These are phyloP conservation scores for Sebastes melanostomus DNA, from an alignment of 2,797 vertebrate species.

Conservation along the genomic window DNA sequence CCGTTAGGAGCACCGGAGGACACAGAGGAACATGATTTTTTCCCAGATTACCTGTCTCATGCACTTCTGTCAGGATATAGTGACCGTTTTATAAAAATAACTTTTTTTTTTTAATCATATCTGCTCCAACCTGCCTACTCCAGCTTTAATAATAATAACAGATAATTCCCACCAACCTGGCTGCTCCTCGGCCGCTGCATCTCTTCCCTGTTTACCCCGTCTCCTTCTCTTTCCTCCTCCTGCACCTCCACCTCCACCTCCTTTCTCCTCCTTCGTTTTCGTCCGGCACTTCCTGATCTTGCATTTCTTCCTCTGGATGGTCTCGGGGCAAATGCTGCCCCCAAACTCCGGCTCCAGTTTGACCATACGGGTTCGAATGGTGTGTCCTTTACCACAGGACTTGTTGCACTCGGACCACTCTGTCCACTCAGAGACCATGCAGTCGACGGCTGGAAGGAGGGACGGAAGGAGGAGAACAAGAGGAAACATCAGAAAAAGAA, in stretches of 20 bases:
- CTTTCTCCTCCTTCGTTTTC: conserved; percentile 82
- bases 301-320: conserved; percentile 93
- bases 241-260: conserved; percentile 80
- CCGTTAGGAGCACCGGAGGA: too few relatives aligned
- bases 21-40: too few relatives aligned
- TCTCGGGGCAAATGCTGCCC: conserved; percentile 90
- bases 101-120: too few relatives aligned
- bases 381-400: conserved; percentile 96
- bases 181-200: conserved; percentile 80
- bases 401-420: conserved; percentile 98
- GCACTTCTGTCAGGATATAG: too few relatives aligned
- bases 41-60: too few relatives aligned
- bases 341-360: conserved; percentile 94
- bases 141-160: background rate
- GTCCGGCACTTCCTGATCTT: conserved; percentile 90
- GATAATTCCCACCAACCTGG: conserved; percentile 77
- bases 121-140: too few relatives aligned
- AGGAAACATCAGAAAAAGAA: background rate
- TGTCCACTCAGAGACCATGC: conserved; percentile 95
- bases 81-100: too few relatives aligned
- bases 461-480: background rate
- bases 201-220: conserved; percentile 82
- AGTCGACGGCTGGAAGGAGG: conserved; percentile 85
- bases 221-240: conserved; percentile 82
- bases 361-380: conserved; percentile 94